These are phyloP conservation scores for Acropora yongei DNA, from an alignment of 64 coral and sea anemone genomes.

Conservation along the genomic window DNA sequence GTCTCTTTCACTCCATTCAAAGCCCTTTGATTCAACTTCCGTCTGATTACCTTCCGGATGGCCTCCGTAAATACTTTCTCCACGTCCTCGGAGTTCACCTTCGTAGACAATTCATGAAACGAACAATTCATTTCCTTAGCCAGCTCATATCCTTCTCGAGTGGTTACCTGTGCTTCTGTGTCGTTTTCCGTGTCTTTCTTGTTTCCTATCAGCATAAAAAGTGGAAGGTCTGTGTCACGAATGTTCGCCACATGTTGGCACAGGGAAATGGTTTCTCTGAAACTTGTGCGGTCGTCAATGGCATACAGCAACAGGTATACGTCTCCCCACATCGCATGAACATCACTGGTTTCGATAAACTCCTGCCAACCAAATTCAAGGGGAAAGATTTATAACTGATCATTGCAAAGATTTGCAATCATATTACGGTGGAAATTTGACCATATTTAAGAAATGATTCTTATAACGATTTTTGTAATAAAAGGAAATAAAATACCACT, in stretches of 20 bases:
- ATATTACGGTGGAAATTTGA: too few relatives aligned
- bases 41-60: background rate
- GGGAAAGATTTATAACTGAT: too few relatives aligned
- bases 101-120: constrained; percentile 64
- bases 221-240: constrained; percentile 10
- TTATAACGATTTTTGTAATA: too few relatives aligned
- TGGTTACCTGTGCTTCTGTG: constrained; percentile 47
- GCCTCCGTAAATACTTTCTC: constrained; percentile 52
- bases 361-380: constrained; percentile 13
- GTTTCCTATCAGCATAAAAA: constrained; percentile 64
- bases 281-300: constrained; percentile 71
- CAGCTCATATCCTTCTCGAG: constrained; percentile 40
- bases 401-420: too few relatives aligned
- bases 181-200: constrained; percentile 64
- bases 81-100: constrained; percentile 52
- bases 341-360: constrained; percentile 60
- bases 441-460: too few relatives aligned
- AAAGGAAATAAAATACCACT: too few relatives aligned
- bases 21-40: constrained; percentile 34
- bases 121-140: constrained; percentile 45
- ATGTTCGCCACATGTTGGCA: constrained; percentile 34
- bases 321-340: constrained; percentile 71
- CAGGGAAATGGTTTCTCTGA: constrained; percentile 21
- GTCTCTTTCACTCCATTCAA: constrained; percentile 33
- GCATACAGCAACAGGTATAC: constrained; percentile 70